These are phyloP conservation scores for Holacanthella duospinosa DNA, from an alignment of 2,888 invertebrate species.

Conservation along the genomic window DNA sequence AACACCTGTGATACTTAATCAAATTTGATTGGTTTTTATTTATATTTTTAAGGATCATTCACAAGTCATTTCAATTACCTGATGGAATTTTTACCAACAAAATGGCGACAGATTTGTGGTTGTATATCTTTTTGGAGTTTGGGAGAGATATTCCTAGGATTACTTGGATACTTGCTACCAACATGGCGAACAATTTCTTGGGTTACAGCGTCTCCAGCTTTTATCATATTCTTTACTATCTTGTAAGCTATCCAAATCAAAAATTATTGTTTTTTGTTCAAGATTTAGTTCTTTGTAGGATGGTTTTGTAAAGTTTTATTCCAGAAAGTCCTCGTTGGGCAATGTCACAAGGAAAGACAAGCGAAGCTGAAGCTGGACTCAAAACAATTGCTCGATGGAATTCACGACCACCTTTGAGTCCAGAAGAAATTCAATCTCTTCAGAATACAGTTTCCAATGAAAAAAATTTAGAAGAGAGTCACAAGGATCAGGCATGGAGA, in stretches of 20 bases:
- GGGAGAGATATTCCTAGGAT: conserved; percentile 27
- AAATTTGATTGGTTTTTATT: neutral
- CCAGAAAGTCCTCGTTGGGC: conserved; percentile 27
- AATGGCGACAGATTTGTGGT: conserved; percentile 26
- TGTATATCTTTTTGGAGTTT: conserved; percentile 24
- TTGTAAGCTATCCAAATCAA: conserved; percentile 12
- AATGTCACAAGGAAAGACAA: conserved; percentile 18
- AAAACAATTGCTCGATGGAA: conserved; percentile 30
- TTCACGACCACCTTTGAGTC: conserved; percentile 15
- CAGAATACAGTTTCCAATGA: conserved; percentile 12
- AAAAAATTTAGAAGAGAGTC: conserved; percentile 9
- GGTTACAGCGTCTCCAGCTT: conserved; percentile 19
- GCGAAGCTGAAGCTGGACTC: conserved; percentile 22
- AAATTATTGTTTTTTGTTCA: neutral
- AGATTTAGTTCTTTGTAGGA: neutral
- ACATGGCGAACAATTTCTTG: conserved; percentile 23
- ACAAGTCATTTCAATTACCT: conserved; percentile 29
- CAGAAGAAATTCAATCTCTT: conserved; percentile 18
- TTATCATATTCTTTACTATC: conserved; percentile 17
- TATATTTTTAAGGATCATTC: conserved; percentile 18
- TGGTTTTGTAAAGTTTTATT: conserved; percentile 14
- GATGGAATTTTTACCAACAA: conserved; percentile 29
- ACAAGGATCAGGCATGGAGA: neutral
- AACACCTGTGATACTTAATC: no score
- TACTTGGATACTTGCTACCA: conserved; percentile 21